Evolutionary conservation across 2,113 vertebrate genomes (phyloP), one percentile per base, ranked within the genome.

Genomic region (Thryonomys swinderianus): DNA sequence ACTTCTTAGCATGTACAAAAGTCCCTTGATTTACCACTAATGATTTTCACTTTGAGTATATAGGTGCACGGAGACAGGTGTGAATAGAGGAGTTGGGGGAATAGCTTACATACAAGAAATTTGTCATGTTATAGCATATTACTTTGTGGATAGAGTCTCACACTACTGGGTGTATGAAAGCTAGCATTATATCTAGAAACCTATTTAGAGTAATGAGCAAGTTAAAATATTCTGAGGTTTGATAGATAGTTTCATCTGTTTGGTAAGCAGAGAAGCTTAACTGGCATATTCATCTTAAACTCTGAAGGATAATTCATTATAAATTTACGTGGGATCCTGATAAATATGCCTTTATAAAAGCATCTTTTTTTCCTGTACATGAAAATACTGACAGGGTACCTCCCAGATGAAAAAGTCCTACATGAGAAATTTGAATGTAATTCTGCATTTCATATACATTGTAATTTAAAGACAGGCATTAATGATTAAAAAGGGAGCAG

Each of bases 1-100:
- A 95, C 67, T 86, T 95, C 57, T 85, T 66, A 92, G 66, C 55
- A 92, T 82, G 81, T 93, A 93, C 18, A 91, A 86, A 97, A 90
- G 71, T 11, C 34, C 51, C 27, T 42, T 82, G 13, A 88, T 78
- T 95, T 45, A 93, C 21, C 57, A 95, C 34, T 85, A 82, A 10
- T 88, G 57, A 95, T 93, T 96, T 85, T 59, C 48, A 95, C 17
- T 86, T 84, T 69, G 42, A 34, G 42, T 16, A 40, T 66, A 45
- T 71, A 2, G 16, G 23, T 32, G 8, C 25, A 5, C 17, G 23
- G 2, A 7, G 5, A 4, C 10, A 71, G 48, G 5, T 40, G n/a
- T 59, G 34, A 45, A 1, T 27, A 64, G 25, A n/a, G n/a, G 57
- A 84, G 40, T 16, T 5, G 12, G 9, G 67, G 55, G 5, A 82